phyloP scores from a whole-genome alignment of 2,113 vertebrate species.

The Lepus timidus region DNA sequence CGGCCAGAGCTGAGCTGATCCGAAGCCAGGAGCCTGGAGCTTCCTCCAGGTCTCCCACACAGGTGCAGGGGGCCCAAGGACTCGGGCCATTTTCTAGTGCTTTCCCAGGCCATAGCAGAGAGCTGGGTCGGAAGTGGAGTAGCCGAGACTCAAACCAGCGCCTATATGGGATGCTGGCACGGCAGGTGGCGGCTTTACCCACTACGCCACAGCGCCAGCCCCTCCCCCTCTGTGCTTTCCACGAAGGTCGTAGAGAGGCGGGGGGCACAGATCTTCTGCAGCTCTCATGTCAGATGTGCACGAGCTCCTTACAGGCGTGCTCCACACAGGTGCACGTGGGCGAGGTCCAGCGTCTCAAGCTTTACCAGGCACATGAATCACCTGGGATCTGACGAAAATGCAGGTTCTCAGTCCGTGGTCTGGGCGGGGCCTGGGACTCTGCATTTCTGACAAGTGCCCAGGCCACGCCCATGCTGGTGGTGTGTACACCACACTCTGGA shows the following conservation, averaged over 20 bases:
- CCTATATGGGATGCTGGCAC: no score
- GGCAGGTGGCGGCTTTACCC: no score
- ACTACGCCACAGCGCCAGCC: no score
- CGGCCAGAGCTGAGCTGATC: no score
- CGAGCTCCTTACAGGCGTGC: rapidly evolving
- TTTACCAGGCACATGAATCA: background rate
- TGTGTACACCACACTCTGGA: rapidly evolving
- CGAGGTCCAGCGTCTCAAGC: background rate
- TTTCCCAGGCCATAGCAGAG: no score
- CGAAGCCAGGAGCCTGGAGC: no score
- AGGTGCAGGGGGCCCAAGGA: no score
- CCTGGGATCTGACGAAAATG: background rate
- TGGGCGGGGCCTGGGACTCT: background rate
- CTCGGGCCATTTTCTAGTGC: no score
- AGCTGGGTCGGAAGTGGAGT: no score
- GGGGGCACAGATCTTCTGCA: background rate
- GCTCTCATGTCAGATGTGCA: background rate
- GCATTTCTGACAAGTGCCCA: background rate
- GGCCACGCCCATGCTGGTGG: background rate
- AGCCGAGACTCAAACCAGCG: no score
- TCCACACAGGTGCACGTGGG: background rate
- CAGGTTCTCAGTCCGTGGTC: background rate
- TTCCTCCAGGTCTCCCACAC: no score
- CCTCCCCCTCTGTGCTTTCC: background rate
- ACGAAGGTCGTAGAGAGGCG: background rate